These are phyloP conservation scores for Andrena fulva DNA, from an alignment of 2,888 invertebrate genomes.

Conservation along the genomic window DNA sequence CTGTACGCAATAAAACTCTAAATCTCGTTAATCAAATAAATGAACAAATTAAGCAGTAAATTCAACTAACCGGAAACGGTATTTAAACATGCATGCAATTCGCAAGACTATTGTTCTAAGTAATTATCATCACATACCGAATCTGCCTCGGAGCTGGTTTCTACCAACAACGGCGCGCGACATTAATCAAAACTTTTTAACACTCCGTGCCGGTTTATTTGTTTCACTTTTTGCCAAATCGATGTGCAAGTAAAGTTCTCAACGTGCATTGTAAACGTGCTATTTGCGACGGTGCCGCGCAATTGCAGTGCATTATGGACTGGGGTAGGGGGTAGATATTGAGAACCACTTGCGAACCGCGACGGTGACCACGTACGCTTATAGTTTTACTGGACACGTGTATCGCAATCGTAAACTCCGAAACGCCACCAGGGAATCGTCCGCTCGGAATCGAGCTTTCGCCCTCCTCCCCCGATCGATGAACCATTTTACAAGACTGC, in stretches of 20 bases:
- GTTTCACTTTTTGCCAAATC: not conserved
- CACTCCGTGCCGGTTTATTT: too few relatives aligned
- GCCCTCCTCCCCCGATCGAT: slow-evolving; percentile 23
- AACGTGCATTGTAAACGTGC: not conserved
- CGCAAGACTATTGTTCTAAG: too few relatives aligned
- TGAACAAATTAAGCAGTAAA: too few relatives aligned
- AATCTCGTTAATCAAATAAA: too few relatives aligned
- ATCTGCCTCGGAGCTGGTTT: too few relatives aligned
- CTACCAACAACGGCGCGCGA: too few relatives aligned
- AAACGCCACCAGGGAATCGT: slow-evolving; percentile 35
- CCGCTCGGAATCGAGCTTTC: slow-evolving; percentile 29
- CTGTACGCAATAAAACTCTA: too few relatives aligned
- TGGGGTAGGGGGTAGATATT: slow-evolving; percentile 5
- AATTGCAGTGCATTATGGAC: slow-evolving; percentile 12
- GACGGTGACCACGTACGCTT: slow-evolving; percentile 30
- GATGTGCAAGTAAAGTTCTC: not conserved
- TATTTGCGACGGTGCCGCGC: not conserved
- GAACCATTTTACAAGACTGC: slow-evolving; percentile 26
- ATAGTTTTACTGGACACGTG: slow-evolving; percentile 39
- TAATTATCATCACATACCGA: too few relatives aligned
- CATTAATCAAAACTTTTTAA: too few relatives aligned
- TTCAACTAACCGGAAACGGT: too few relatives aligned
- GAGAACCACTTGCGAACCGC: slow-evolving; percentile 10
- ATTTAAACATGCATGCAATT: too few relatives aligned
- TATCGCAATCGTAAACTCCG: slow-evolving; percentile 39